Base-by-base conservation (phyloP, 2,888 invertebrate species). In the Molanna angustata region DNA sequence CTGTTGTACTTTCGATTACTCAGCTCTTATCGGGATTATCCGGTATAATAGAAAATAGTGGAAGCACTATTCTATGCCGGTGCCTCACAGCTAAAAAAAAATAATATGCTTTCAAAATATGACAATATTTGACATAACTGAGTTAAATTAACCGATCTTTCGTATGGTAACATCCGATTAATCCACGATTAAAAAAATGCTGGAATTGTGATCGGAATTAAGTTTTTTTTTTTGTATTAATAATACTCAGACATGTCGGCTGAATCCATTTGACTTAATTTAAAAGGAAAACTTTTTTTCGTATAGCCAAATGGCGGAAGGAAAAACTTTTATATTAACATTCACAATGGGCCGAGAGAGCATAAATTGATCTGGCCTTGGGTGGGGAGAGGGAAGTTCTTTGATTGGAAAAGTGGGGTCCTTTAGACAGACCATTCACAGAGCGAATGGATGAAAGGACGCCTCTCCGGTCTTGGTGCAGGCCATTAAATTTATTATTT, bases 321-420 rank as follows among this genome's bases (percentile, higher is more conserved):
- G 52, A 49, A 57, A 58, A 58, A 58, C 58, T 58, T 58, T 58
- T 55, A 55, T 58, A 58, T 55, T 55, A 58, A 54, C 55, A 55
- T 54, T 55, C 55, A 55, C 55, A 58, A 58, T 56, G 50, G 54
- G 53, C 45, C 44, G 54, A 49, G 52, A 40, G 58, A 35, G 53
- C 53, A 59, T 59, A 59, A 59, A 59, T 59, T 59, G 58, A 56
- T 56, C 54, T 41, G 40, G 35, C 41, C 21, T n/a, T 37, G 33
- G 44, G 48, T 39, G 47, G 49, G 48, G 48, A 22, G 41, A 19
- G 42, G 44, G 52, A 59, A 56, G 50, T 59, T 56, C 56, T 59
- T 56, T 59, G 58, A 59, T 59, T 59, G 58, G 58, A 59, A 59
- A 59, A 59, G 54, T 54, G 54, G 58, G 56, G 58, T 52, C 52